Evolutionary conservation across 2,797 vertebrate genomes (phyloP).

Genomic region (Columba guinea): DNA sequence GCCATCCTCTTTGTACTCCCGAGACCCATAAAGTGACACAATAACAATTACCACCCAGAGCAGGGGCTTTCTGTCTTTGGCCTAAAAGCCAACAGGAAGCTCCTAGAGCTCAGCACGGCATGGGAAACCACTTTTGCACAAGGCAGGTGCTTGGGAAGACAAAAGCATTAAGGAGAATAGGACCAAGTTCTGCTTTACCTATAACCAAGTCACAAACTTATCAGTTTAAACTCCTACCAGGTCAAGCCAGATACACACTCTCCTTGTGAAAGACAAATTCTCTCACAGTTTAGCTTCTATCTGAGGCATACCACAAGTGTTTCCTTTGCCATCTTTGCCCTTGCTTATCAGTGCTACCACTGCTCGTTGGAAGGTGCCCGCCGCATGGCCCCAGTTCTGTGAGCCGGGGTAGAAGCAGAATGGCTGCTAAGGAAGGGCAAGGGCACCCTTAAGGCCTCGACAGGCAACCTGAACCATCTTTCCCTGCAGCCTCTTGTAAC

Average conservation of each 20-base stretch:
- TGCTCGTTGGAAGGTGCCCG: not conserved
- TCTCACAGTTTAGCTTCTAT: not conserved
- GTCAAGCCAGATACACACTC: not conserved
- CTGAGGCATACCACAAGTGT: not conserved
- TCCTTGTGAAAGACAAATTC: not conserved
- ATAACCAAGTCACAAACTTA: not conserved
- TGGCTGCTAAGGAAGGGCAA: rapidly evolving
- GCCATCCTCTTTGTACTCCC: conserved; percentile 17
- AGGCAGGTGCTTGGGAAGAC: not conserved
- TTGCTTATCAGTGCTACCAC: not conserved
- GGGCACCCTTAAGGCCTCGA: rapidly evolving
- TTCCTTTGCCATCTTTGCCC: not conserved
- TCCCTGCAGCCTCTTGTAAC: rapidly evolving
- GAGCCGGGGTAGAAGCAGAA: rapidly evolving
- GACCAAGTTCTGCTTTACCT: not conserved
- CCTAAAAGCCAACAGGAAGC: not conserved
- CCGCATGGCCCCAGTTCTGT: no score
- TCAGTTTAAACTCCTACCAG: rapidly evolving
- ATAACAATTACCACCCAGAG: not conserved
- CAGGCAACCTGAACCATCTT: rapidly evolving
- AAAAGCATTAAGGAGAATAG: not conserved
- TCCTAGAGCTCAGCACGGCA: not conserved
- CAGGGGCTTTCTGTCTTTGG: not conserved
- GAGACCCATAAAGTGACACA: not conserved
- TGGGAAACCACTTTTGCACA: not conserved